These are phyloP conservation scores for Peromyscus attwateri DNA, from an alignment of 2,797 vertebrate genomes.

Conservation along the genomic window DNA sequence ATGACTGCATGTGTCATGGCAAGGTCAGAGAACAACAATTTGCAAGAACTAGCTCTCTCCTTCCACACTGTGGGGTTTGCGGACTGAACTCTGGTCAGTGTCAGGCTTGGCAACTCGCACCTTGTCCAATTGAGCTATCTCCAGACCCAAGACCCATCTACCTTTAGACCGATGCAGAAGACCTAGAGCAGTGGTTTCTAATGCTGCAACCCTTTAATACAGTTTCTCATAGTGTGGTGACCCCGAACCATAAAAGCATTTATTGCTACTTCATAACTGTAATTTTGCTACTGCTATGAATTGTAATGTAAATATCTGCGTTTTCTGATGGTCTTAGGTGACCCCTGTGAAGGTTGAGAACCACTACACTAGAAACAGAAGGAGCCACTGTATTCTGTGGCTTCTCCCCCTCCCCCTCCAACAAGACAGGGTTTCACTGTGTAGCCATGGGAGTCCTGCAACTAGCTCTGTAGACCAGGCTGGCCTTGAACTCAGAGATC, in stretches of 20 bases:
- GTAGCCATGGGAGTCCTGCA: neutral
- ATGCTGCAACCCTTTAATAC: neutral
- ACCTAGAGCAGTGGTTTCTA: neutral
- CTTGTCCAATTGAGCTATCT: neutral
- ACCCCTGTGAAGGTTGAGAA: neutral
- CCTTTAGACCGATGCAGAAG: conserved; percentile 66
- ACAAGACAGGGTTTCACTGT: neutral
- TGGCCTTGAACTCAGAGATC: neutral
- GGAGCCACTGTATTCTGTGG: conserved; percentile 9
- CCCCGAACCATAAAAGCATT: neutral
- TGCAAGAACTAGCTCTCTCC: neutral
- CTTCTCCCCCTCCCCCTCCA: too few relatives aligned
- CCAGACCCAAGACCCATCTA: neutral
- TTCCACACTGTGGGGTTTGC: neutral
- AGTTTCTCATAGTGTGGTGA: neutral
- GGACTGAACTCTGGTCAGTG: neutral
- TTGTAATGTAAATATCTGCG: neutral
- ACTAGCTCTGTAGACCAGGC: neutral
- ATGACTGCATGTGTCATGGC: neutral
- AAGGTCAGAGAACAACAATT: neutral
- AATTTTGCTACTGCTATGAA: neutral
- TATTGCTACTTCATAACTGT: neutral
- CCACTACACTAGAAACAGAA: neutral
- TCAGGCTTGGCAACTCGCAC: neutral
- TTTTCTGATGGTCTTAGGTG: neutral